A percentile compares a stretch with the other conserved stretches of the same genome.
Conservation (phyloP, 2,888 invertebrate genomes). For the Laothoe populi region DNA sequence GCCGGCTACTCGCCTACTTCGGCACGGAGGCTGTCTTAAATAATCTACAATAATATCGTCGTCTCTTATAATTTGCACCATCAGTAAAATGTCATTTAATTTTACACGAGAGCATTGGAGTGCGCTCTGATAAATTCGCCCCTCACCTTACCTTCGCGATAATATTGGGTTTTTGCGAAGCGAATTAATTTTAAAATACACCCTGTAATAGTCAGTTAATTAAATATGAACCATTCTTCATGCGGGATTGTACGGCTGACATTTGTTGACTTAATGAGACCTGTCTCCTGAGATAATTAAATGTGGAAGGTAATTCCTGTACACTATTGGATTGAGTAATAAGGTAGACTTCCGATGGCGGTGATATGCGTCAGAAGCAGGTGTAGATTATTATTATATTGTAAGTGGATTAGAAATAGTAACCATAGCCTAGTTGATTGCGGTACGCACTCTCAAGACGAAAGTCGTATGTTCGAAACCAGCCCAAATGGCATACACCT, state of each 20-base stretch:
- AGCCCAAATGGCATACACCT: too few species aligned
- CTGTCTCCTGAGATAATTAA: conserved; percentile 6
- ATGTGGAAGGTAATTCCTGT: background rate
- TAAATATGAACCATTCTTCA: conserved; percentile 47
- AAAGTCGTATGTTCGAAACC: too few species aligned
- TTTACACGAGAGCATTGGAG: conserved; percentile 75
- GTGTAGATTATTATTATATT: too few species aligned
- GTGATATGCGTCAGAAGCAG: too few species aligned
- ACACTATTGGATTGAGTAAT: too few species aligned
- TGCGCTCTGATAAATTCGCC: conserved; percentile 73
- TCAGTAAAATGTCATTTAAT: conserved; percentile 72
- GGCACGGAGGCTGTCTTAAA: background rate
- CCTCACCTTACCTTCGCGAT: conserved; percentile 60
- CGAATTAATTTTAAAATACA: conserved; percentile 74
- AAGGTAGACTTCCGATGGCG: too few species aligned
- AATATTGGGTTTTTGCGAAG: conserved; percentile 56
- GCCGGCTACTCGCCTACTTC: too few species aligned
- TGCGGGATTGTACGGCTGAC: conserved; percentile 30
- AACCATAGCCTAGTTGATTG: too few species aligned
- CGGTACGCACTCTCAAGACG: too few species aligned
- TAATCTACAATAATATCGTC: background rate
- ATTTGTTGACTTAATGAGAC: conserved; percentile 1
- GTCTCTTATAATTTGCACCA: conserved; percentile 47
- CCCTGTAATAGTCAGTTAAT: conserved; percentile 69
- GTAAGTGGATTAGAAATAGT: too few species aligned